These are phyloP conservation scores for Gastrophysa polygoni DNA, from an alignment of 2,888 invertebrate genomes.

Conservation along the genomic window DNA sequence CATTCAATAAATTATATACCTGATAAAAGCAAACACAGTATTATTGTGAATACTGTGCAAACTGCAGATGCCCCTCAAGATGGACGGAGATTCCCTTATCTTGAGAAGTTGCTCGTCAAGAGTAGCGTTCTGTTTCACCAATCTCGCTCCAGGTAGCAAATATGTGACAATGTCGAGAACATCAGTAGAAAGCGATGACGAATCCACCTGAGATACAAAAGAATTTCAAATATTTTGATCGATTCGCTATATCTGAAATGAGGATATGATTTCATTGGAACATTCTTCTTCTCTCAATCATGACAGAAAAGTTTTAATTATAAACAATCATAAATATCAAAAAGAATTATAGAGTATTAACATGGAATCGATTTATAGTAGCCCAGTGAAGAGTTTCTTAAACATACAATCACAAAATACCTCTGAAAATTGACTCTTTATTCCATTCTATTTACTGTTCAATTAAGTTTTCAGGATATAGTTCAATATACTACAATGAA, in stretches of 20 bases:
- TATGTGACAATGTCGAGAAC: constrained; percentile 71
- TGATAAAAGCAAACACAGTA: constrained; percentile 69
- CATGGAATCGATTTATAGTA: too few relatives aligned
- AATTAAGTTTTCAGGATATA: too few relatives aligned
- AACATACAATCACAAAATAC: too few relatives aligned
- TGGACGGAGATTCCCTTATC: constrained; percentile 62
- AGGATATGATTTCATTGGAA: too few relatives aligned
- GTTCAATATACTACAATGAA: too few relatives aligned
- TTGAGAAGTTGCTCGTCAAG: constrained; percentile 56
- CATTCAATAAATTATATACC: constrained; percentile 61
- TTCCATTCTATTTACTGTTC: too few relatives aligned
- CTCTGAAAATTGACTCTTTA: too few relatives aligned
- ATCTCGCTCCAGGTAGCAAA: constrained; percentile 79
- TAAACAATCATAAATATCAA: too few relatives aligned
- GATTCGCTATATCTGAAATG: background rate
- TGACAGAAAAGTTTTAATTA: too few relatives aligned
- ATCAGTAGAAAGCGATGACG: constrained; percentile 49
- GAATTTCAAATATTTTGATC: constrained; percentile 1
- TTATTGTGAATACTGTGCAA: constrained; percentile 60
- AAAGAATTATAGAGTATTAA: too few relatives aligned
- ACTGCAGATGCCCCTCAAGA: constrained; percentile 67
- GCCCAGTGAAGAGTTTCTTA: too few relatives aligned
- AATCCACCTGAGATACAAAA: constrained; percentile 37
- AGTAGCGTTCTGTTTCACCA: constrained; percentile 43
- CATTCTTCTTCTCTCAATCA: too few relatives aligned